Evolutionary conservation across 1,140 invertebrate species (phyloP).

Genomic region (Chymomyza costata): DNA sequence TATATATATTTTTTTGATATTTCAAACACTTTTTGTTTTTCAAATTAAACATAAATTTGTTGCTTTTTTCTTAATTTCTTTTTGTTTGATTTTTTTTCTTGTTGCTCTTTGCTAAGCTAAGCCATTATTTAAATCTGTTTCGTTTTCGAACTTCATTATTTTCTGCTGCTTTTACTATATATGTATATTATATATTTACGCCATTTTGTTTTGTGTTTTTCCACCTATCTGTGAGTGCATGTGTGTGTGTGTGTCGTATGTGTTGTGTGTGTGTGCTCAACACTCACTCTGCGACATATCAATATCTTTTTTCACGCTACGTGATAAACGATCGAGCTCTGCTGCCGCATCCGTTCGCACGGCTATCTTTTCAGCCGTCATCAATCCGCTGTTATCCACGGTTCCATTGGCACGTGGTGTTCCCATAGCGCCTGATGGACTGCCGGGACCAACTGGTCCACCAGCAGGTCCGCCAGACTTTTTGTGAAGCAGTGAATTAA

Average conservation of each 20-base stretch:
- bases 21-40: no score
- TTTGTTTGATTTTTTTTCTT: no score
- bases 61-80: no score
- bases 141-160: no score
- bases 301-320: slow-evolving; percentile 74
- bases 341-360: slow-evolving; percentile 92
- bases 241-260: slow-evolving; percentile 12
- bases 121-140: no score
- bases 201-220: no score
- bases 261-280: slow-evolving; percentile 36
- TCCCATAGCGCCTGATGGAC: slow-evolving; percentile 52
- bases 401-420: slow-evolving; percentile 65
- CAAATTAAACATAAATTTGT: no score
- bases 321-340: slow-evolving; percentile 92
- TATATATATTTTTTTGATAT: no score
- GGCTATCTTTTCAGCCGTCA: slow-evolving; percentile 79
- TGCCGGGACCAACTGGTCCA: slow-evolving; percentile 34
- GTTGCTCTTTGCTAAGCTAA: no score
- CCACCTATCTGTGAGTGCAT: no score
- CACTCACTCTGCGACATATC: slow-evolving; percentile 74
- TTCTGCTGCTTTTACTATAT: no score
- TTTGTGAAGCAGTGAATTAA: slow-evolving; percentile 97
- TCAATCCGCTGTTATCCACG: slow-evolving; percentile 53
- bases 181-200: no score
- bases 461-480: slow-evolving; percentile 83